These are phyloP conservation scores for Parnassius apollo DNA, from an alignment of 2,888 invertebrate genomes.

Conservation along the genomic window DNA sequence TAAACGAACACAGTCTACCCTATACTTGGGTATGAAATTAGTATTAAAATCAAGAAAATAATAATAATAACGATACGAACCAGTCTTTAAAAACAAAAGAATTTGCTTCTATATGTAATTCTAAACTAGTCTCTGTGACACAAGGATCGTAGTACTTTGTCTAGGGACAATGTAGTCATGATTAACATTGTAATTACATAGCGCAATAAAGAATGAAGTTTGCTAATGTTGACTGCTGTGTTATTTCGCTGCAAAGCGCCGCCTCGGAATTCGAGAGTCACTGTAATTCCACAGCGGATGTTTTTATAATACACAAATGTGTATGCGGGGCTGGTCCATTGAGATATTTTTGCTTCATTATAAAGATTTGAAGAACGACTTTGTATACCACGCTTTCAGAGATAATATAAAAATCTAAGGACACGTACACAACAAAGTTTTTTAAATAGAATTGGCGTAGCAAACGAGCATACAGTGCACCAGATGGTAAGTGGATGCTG, in stretches of 20 bases:
- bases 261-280: background rate
- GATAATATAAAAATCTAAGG: slow-evolving; percentile 11
- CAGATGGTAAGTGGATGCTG: no score
- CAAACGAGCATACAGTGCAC: no score
- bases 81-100: no score
- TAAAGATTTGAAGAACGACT: slow-evolving; percentile 15
- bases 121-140: no score
- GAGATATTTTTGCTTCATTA: slow-evolving; percentile 26
- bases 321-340: slow-evolving; percentile 10
- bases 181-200: background rate
- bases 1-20: no score
- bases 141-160: no score
- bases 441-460: no score
- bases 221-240: background rate
- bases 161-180: no score
- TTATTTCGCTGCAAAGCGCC: background rate
- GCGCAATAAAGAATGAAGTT: slow-evolving; percentile 1
- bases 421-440: background rate
- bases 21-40: no score
- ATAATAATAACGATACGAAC: no score
- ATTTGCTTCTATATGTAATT: no score
- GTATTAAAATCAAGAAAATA: no score
- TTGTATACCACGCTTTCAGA: slow-evolving; percentile 3
- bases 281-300: slow-evolving; percentile 4
- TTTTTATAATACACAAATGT: slow-evolving; percentile 6